Evolutionary conservation across 2,113 vertebrate genomes (phyloP).

Genomic region (Pseudois nayaur): DNA sequence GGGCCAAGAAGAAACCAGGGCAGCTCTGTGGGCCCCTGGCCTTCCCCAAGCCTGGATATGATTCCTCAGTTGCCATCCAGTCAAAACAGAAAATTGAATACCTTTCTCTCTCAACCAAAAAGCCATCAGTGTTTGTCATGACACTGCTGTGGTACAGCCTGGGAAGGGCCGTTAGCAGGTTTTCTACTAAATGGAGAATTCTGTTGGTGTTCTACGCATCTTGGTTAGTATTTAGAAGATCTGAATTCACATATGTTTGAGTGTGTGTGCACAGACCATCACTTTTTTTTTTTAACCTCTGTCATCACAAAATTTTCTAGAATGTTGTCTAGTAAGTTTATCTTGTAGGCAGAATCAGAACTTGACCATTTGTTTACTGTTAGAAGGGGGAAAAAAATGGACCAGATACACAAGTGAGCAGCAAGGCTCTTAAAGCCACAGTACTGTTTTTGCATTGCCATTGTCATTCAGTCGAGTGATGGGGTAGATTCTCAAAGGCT

Average conservation of each 20-base stretch:
- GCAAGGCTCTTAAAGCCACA: constrained; percentile 52
- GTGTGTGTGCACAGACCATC: background rate
- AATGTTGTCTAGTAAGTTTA: background rate
- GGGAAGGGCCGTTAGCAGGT: background rate
- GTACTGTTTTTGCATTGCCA: background rate
- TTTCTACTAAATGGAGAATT: background rate
- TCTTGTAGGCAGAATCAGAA: background rate
- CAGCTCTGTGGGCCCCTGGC: background rate
- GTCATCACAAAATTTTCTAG: background rate
- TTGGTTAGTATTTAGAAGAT: background rate
- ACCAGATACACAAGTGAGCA: background rate
- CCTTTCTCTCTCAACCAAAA: background rate
- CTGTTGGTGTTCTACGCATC: background rate
- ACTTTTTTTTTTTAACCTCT: background rate
- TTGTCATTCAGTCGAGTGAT: constrained; percentile 33
- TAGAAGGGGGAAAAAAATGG: background rate
- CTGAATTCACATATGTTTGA: background rate
- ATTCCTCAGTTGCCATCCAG: background rate
- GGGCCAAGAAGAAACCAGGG: background rate
- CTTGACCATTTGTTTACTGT: background rate
- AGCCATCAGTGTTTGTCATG: background rate
- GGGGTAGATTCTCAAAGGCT: background rate
- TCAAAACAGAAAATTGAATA: background rate
- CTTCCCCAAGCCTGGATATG: background rate
- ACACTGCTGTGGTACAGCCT: background rate